These are phyloP conservation scores for Oxystoma pomonae DNA, from an alignment of 2,888 invertebrate species.

Conservation along the genomic window DNA sequence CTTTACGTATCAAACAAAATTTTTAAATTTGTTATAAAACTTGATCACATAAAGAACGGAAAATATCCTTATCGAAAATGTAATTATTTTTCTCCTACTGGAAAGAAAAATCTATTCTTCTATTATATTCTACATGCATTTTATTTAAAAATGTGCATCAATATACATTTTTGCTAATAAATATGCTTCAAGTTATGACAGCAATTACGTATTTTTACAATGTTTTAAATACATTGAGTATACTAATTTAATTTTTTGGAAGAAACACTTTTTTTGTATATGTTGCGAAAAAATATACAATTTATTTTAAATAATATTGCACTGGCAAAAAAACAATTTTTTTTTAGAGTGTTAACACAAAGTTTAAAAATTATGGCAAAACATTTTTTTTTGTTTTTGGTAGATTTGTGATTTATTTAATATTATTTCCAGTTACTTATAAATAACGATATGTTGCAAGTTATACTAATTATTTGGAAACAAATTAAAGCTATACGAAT, in stretches of 20 bases:
- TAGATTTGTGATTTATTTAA: constrained; percentile 28
- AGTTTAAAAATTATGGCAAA: constrained; percentile 31
- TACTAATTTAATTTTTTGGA: constrained; percentile 35
- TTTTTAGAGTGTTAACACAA: constrained; percentile 29
- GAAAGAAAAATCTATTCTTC: constrained; percentile 39
- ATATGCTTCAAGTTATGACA: constrained; percentile 34
- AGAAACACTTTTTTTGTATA: constrained; percentile 39
- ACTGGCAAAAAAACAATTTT: constrained; percentile 30
- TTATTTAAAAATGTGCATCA: constrained; percentile 48
- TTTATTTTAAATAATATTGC: constrained; percentile 42
- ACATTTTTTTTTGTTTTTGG: constrained; percentile 35
- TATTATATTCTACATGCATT: constrained; percentile 43
- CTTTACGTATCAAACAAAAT: too few relatives aligned
- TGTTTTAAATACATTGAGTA: constrained; percentile 43
- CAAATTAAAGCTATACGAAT: constrained; percentile 41
- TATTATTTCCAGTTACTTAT: constrained; percentile 39
- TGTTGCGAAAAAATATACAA: constrained; percentile 41
- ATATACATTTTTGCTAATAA: constrained; percentile 42
- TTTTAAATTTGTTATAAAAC: not conserved
- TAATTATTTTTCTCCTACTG: constrained; percentile 35
- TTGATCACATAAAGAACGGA: not conserved
- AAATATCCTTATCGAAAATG: not conserved
- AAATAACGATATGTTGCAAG: constrained; percentile 44
- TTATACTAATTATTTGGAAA: constrained; percentile 36
- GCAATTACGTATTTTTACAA: constrained; percentile 46